phyloP scores from a whole-genome alignment of 2,888 invertebrate species.

The Andricus quercusramuli region DNA sequence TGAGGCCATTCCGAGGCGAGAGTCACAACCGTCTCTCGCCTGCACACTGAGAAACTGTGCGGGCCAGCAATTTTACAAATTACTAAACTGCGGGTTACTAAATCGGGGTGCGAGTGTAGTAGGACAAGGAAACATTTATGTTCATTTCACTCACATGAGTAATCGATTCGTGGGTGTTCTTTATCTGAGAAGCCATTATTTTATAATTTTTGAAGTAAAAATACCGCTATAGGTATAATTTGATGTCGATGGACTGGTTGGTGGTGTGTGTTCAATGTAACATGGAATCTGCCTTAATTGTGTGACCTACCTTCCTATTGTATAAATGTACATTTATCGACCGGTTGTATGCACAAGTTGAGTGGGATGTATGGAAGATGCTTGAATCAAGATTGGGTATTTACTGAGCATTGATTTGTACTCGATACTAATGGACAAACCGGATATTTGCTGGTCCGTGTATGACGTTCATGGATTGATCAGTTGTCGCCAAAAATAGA shows the following conservation, averaged over 20 bases:
- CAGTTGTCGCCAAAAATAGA: neutral
- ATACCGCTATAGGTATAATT: neutral
- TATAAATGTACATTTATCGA: constrained; percentile 32
- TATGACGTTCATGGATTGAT: neutral
- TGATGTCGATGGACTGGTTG: neutral
- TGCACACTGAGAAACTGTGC: too few species aligned
- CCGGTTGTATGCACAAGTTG: neutral
- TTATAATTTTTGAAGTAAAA: neutral
- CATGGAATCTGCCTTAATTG: neutral
- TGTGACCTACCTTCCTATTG: constrained; percentile 23
- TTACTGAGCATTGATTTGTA: neutral
- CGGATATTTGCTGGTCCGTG: neutral
- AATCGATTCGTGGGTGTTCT: neutral
- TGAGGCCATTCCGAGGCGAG: too few species aligned
- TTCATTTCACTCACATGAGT: too few species aligned
- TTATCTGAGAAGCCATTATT: neutral
- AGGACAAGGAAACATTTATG: too few species aligned
- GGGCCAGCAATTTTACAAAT: too few species aligned
- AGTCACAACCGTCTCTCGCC: too few species aligned
- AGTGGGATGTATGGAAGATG: neutral
- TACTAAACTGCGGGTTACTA: too few species aligned
- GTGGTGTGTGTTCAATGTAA: neutral
- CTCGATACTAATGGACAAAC: neutral
- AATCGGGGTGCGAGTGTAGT: too few species aligned
- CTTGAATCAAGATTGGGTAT: constrained; percentile 5